Conservation (phyloP, 2,888 invertebrate species). For the Pristionchus mayeri region DNA sequence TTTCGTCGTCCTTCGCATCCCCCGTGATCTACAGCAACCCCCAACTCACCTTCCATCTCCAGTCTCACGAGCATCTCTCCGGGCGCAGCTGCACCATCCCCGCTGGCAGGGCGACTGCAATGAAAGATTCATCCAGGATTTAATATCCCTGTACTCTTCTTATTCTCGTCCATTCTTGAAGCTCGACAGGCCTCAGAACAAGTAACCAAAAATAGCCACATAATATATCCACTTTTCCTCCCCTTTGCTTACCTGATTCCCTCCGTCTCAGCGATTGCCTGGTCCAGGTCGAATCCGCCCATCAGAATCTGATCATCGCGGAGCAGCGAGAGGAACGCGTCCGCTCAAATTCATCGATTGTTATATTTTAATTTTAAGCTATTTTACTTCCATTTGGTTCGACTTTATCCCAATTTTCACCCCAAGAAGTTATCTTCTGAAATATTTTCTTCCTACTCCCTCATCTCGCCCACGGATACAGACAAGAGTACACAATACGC, state of each 20-base stretch:
- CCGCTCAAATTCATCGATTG: conserved; percentile 12
- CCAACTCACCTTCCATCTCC: neutral
- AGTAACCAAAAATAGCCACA: neutral
- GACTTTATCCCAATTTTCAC: too few species aligned
- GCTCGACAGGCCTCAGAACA: too few species aligned
- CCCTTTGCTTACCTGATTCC: neutral
- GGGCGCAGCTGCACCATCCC: neutral
- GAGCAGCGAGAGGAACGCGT: neutral
- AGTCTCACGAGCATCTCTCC: neutral
- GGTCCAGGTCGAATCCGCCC: conserved; percentile 36
- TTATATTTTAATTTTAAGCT: too few species aligned
- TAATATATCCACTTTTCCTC: neutral
- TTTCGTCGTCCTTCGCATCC: too few species aligned
- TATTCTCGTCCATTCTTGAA: too few species aligned
- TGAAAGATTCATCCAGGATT: neutral
- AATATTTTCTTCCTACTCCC: too few species aligned
- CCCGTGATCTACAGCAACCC: too few species aligned
- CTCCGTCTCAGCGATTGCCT: conserved; percentile 24
- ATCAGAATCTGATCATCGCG: conserved; percentile 28
- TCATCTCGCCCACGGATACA: too few species aligned
- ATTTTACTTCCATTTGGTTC: too few species aligned
- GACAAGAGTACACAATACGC: too few species aligned
- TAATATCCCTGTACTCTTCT: too few species aligned
- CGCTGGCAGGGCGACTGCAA: neutral
- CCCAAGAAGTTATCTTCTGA: too few species aligned